Base-by-base conservation (phyloP, 2,113 vertebrate species). In the Anseranas semipalmata region DNA sequence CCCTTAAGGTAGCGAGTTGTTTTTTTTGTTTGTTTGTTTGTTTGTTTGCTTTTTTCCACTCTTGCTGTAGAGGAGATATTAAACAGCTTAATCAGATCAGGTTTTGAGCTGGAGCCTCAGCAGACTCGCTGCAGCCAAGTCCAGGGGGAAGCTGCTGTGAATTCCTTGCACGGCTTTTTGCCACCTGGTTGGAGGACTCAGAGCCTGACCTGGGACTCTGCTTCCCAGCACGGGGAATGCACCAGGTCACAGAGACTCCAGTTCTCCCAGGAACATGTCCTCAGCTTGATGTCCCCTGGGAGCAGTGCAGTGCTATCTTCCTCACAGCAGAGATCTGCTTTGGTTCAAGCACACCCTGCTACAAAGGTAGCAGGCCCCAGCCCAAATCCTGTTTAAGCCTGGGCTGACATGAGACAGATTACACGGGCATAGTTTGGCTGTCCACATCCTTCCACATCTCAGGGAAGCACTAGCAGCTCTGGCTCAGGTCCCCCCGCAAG, bases 231-330 rank as follows among this genome's bases (percentile, higher is more conserved):
- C 19, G 25, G 9, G 10, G 14, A 85, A 89, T 1, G 2, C 24
- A 27, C 8, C 20, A 62, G 28, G 33, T 33, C 35, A 60, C 17
- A 59, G 63, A 45, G 15, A 59, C 7, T 27, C 33, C 17, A 33
- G 24, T 21, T 82, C 6, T 84, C 22, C 45, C 79, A 66, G 15
- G 48, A 91, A 62, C 1, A 1, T 50, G 41, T 71, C 68, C 53
- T 56, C 12, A 6, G 24, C 17, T 50, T 30, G 11, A 18, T 6
- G 1, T 12, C 59, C 17, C 32, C 43, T 6, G 4, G 0, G 1
- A 77, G 43, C 65, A 85, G 17, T 4, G 22, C 45, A 53, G 48
- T 1, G 2, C 59, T 27, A 30, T 45, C 25, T 8, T 19, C 11
- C 1, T 0, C 4, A 2, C 46, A 90, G 76, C 52, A 62, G 53